These are phyloP conservation scores for Ceratosolen solmsi DNA, from an alignment of 1,140 invertebrate genomes.

Conservation along the genomic window DNA sequence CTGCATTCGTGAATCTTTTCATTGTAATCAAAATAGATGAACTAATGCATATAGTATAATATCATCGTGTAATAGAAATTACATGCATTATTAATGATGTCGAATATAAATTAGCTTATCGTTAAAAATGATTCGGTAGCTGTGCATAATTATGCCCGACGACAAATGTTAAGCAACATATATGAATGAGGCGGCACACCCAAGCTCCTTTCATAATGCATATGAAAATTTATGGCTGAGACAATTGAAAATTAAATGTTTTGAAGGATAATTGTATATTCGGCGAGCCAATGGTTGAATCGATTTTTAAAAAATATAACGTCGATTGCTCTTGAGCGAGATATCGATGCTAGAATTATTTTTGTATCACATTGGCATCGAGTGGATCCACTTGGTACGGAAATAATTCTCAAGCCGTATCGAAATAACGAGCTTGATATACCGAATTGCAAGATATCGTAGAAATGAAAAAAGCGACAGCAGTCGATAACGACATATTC, in stretches of 20 bases:
- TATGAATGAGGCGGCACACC: background rate
- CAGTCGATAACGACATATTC: too few species aligned
- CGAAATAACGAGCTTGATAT: too few species aligned
- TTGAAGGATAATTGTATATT: background rate
- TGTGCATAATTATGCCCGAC: background rate
- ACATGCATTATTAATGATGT: background rate
- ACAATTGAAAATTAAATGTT: background rate
- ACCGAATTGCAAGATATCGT: too few species aligned
- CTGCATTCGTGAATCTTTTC: background rate
- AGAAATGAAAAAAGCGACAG: background rate
- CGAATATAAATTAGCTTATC: background rate
- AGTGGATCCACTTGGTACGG: background rate
- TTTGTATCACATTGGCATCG: too few species aligned
- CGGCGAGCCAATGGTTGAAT: background rate
- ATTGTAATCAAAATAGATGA: background rate
- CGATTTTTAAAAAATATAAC: background rate
- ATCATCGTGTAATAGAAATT: background rate
- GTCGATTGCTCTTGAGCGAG: too few species aligned
- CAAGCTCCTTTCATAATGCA: background rate
- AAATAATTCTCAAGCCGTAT: background rate
- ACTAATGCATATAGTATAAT: background rate
- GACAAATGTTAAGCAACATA: background rate
- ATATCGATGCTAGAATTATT: too few species aligned
- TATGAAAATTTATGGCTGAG: background rate
- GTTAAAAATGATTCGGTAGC: constrained; percentile 6